Base-by-base conservation (phyloP, 2,113 vertebrate genomes). In the Bos indicus region DNA sequence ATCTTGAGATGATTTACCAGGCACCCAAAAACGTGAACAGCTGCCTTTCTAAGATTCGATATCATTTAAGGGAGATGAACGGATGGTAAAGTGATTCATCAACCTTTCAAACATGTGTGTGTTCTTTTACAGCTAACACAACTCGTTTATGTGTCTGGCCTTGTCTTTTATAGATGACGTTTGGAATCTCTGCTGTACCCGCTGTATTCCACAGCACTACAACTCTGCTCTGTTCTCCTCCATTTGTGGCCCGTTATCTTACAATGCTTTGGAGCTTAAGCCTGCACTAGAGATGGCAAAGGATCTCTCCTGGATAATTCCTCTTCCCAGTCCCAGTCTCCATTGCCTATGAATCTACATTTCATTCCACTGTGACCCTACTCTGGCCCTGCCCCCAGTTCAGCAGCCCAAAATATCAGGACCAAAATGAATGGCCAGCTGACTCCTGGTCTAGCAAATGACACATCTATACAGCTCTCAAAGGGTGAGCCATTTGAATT, bases 1-100 rank as follows among this genome's bases (percentile, higher is more conserved):
- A 97, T 94, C 80, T 92, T 95, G 92, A 80, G 56, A 97, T 96
- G 78, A 96, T 96, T 97, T 97, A 91, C 78, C 80, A 97, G 71
- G 78, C 64, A 62, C 64, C 57, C 86, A 74, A 62, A 86, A 96
- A 87, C 33, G 23, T 40, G 46, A 96, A 89, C 91, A 95, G 97
- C 91, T 96, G 97, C 88, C 51, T 94, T 96, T 87, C 67, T 87
- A 90, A 97, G 83, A 86, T 80, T 57, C 74, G 51, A 54, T 97
- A 87, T 40, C 28, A 36, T 81, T 71, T 59, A 80, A 33, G 30
- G 9, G 43, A 96, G 56, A 91, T 33, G 71, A 96, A 93, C 26
- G 33, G 90, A 94, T 80, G 82, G 94, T 59, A 78, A 0, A 87
- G 51, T 17, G 71, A 96, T 89, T 88, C 88, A 94, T 81, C 96